These are phyloP conservation scores for Garra rufa DNA, from an alignment of 2,113 vertebrate species.

Conservation along the genomic window DNA sequence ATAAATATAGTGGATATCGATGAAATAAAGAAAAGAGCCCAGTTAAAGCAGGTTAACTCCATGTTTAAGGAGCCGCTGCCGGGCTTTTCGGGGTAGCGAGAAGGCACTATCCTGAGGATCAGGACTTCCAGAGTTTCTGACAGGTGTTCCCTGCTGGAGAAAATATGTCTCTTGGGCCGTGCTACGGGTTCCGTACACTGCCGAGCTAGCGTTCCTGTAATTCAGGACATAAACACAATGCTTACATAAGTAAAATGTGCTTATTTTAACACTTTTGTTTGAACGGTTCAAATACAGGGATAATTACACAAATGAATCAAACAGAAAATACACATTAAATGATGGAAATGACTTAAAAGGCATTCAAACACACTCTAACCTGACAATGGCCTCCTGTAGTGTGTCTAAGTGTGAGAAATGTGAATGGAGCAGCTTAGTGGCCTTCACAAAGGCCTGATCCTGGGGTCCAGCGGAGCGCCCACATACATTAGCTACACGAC, in stretches of 20 bases:
- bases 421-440: constrained; percentile 83
- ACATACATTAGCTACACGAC: constrained; percentile 84
- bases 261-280: not conserved
- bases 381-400: constrained; percentile 86
- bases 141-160: constrained; percentile 78
- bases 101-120: constrained; percentile 88
- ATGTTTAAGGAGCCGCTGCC: constrained; percentile 90
- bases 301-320: not conserved
- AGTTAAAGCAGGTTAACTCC: constrained; percentile 91
- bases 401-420: constrained; percentile 82
- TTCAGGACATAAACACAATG: not conserved
- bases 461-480: constrained; percentile 62
- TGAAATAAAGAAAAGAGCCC: not conserved
- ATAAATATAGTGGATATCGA: constrained; percentile 1
- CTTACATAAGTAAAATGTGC: not conserved
- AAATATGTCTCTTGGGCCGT: constrained; percentile 90
- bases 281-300: not conserved
- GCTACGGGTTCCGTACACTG: constrained; percentile 83
- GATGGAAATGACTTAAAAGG: not conserved
- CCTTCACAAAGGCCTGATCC: constrained; percentile 85
- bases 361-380: constrained; percentile 74
- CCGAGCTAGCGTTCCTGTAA: constrained; percentile 81
- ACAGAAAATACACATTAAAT: not conserved
- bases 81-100: constrained; percentile 84
- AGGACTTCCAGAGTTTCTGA: constrained; percentile 87